Conservation (phyloP, 1,140 invertebrate species). For the Oryctes rhinoceros region DNA sequence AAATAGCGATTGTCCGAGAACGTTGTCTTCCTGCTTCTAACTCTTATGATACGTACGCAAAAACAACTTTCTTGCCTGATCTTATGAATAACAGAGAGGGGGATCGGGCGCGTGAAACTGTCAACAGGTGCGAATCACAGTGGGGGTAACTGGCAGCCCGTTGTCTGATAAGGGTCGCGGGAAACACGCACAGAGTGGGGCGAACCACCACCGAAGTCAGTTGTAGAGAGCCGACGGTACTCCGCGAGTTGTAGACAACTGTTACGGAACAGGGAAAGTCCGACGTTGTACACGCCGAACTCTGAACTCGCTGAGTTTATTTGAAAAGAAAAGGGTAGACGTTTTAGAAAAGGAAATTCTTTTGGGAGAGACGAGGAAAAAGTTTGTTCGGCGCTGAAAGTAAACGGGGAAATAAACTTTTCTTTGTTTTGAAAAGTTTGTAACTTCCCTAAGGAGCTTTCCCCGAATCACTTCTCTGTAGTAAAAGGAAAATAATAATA, state of each 20-base stretch:
- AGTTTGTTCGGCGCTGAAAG: background rate
- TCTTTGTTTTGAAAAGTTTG: too few relatives aligned
- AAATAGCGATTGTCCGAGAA: background rate
- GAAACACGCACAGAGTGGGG: background rate
- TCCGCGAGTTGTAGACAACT: background rate
- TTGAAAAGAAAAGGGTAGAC: background rate
- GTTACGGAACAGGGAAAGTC: background rate
- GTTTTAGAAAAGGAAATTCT: background rate
- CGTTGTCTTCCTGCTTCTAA: background rate
- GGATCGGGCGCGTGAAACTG: background rate
- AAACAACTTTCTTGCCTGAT: background rate
- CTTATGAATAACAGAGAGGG: background rate
- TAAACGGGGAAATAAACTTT: too few relatives aligned
- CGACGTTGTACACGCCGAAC: background rate
- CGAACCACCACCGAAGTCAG: background rate
- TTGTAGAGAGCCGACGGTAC: background rate
- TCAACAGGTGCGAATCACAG: background rate
- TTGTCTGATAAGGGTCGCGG: background rate
- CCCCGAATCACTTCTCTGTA: too few relatives aligned
- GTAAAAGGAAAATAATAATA: too few relatives aligned
- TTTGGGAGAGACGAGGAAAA: background rate
- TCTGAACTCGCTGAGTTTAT: background rate
- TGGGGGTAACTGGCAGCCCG: background rate
- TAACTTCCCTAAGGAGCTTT: background rate
- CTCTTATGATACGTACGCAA: background rate